Base-by-base conservation (phyloP, 2,888 invertebrate genomes). In the Aspidiotus rigidus region DNA sequence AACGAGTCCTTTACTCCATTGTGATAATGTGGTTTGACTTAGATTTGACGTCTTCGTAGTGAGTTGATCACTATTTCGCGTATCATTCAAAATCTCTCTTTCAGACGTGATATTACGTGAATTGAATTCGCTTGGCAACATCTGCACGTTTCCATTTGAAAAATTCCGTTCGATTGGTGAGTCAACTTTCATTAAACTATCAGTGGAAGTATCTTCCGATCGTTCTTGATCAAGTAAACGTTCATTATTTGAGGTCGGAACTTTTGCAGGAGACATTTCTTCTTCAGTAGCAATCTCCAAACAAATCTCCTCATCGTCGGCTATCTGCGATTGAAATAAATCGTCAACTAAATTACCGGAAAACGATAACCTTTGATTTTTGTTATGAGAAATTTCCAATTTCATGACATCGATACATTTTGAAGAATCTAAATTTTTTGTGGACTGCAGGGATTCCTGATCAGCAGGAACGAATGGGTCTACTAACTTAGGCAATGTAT, bases 1-100 rank as follows among this genome's bases (percentile, higher is more conserved):
- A 10, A 74, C 72, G 54, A 72, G 69, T 17, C 74, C 74, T 70
- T 71, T 71, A 70, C 74, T 75, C 74, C 74, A 74, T 11, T 72
- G 72, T 7, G 73, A 72, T 15, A 73, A 42, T n/a, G 72, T 73
- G 44, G 71, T 70, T 49, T 53, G n/a, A 55, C 13, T 59, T 28
- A 59, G 28, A 59, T 10, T 28, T 59, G 49, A 49, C 49, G 49
- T 49, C 10, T 49, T 49, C 10, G n/a, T n/a, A 49, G 6, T 28
- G n/a, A 49, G 49, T 49, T 2, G 6, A 49, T 49, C 6, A 3
- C 5, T 28, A 28, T 28, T 28, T 28, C 5, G 28, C 28, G 28
- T 28, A 28, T 28, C 28, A 28, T 28, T 28, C 28, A 28, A 28
- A 28, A 28, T 5, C 28, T 28, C 28, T 28, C 28, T 5, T 28